Conservation (phyloP, 2,888 invertebrate genomes). For the Slavum lentiscoides region DNA sequence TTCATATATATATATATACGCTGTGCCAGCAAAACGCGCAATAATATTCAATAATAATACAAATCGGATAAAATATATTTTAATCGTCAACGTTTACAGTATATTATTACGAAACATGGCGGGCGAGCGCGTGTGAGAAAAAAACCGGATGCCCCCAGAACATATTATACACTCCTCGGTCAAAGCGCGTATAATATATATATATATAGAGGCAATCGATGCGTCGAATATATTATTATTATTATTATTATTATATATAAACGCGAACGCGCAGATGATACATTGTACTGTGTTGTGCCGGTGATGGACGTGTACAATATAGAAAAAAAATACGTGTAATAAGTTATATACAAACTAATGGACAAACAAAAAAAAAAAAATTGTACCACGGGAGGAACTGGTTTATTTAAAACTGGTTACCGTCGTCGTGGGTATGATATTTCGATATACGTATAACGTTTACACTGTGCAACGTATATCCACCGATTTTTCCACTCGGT, state of each 20-base stretch:
- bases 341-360: neutral
- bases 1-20: no score
- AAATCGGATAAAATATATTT: slow-evolving; percentile 8
- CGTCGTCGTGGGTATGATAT: slow-evolving; percentile 9
- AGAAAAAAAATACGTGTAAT: slow-evolving; percentile 4
- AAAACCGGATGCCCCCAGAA: slow-evolving; percentile 28
- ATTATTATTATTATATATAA: neutral
- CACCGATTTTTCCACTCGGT: neutral
- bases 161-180: neutral
- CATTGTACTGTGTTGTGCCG: slow-evolving; percentile 20
- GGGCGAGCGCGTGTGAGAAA: neutral
- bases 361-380: slow-evolving; percentile 6
- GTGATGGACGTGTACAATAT: slow-evolving; percentile 47
- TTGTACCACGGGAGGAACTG: slow-evolving; percentile 30
- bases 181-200: slow-evolving; percentile 2
- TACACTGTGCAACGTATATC: neutral
- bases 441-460: neutral
- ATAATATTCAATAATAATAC: neutral
- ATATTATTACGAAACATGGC: slow-evolving; percentile 22
- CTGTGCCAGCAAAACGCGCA: no score
- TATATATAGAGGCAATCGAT: slow-evolving; percentile 23
- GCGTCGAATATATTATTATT: no score
- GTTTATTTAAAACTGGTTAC: slow-evolving; percentile 39
- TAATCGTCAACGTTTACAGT: slow-evolving; percentile 7
- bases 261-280: slow-evolving; percentile 18